Percentiles rank a stretch among this genome's conserved stretches.
These are phyloP conservation scores for Pachypeltis micranthus DNA, from an alignment of 1,140 invertebrate species.

Conservation along the genomic window DNA sequence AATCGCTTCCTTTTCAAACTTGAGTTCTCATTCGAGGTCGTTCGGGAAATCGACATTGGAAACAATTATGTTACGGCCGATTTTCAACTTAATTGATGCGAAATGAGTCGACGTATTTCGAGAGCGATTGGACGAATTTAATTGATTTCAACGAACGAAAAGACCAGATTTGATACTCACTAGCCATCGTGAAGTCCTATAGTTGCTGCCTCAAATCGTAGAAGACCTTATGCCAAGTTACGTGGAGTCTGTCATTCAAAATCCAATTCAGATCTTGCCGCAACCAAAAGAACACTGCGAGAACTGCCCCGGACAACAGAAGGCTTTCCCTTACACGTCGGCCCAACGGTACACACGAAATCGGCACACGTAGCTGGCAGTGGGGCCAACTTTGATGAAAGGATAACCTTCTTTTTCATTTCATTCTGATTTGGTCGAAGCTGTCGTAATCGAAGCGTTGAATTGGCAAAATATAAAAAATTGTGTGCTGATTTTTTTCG, in stretches of 20 bases:
- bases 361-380: conserved; percentile 7
- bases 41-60: too few species aligned
- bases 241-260: neutral
- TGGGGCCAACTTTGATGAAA: neutral
- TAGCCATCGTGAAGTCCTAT: neutral
- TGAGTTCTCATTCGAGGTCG: too few species aligned
- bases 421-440: too few species aligned
- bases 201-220: neutral
- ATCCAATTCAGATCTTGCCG: neutral
- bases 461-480: too few species aligned
- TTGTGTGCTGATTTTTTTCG: too few species aligned
- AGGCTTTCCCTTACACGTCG: conserved; percentile 7
- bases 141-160: too few species aligned
- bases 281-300: neutral
- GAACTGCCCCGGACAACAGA: neutral
- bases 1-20: too few species aligned
- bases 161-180: neutral
- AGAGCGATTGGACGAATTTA: too few species aligned
- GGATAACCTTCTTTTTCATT: neutral
- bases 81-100: too few species aligned
- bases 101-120: too few species aligned
- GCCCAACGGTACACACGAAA: conserved; percentile 5
- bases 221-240: neutral
- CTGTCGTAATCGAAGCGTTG: too few species aligned
- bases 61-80: too few species aligned